Conservation (phyloP, 2,113 vertebrate species). For the Xenopus borealis region DNA sequence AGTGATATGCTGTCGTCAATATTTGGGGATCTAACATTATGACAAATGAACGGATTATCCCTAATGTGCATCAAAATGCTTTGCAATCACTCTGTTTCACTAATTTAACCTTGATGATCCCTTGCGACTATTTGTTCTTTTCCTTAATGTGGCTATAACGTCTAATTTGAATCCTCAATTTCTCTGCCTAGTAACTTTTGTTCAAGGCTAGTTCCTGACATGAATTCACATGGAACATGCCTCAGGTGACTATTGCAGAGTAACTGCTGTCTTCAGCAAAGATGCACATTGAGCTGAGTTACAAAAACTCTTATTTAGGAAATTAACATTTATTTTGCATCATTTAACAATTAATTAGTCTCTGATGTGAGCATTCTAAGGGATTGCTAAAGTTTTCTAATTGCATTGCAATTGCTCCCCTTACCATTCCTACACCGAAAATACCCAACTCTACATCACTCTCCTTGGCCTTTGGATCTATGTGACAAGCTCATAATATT, state of each 20-base stretch:
- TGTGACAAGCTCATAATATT: too few relatives aligned
- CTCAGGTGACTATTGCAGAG: slow-evolving; percentile 47
- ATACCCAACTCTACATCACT: too few relatives aligned
- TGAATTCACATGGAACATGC: slow-evolving; percentile 36
- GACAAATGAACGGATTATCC: not conserved
- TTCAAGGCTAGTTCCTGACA: slow-evolving; percentile 31
- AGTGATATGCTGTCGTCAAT: not conserved
- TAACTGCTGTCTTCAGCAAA: slow-evolving; percentile 58
- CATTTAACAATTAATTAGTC: slow-evolving; percentile 55
- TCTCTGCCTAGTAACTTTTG: slow-evolving; percentile 39
- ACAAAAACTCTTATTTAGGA: slow-evolving; percentile 50
- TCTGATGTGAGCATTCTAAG: slow-evolving; percentile 47
- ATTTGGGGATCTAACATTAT: not conserved
- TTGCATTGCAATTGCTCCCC: too few relatives aligned
- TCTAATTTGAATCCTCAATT: slow-evolving; percentile 12
- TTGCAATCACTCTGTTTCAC: slow-evolving; percentile 3
- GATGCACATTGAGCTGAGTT: slow-evolving; percentile 51
- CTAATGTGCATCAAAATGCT: not conserved
- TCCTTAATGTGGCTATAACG: slow-evolving; percentile 27
- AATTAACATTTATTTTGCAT: slow-evolving; percentile 51
- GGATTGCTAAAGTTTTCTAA: slow-evolving; percentile 45
- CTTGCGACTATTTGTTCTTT: slow-evolving; percentile 35
- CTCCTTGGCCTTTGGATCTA: too few relatives aligned
- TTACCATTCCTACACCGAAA: too few relatives aligned
- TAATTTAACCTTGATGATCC: slow-evolving; percentile 36